Evolutionary conservation across 2,888 invertebrate genomes (phyloP).

Genomic region (Odontomyia ornata): DNA sequence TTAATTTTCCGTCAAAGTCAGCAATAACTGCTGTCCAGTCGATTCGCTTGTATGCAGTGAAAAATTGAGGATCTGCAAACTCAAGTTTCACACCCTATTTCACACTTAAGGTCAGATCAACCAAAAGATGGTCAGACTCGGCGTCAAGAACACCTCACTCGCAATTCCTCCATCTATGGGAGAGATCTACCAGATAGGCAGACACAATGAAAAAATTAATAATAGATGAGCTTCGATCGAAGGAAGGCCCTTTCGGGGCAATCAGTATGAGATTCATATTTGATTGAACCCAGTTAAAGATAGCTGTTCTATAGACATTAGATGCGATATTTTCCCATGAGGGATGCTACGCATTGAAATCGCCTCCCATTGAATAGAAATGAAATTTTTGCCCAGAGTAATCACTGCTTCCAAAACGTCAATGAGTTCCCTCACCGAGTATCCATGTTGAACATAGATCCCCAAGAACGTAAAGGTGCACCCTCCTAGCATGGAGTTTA

Average conservation of each 20-base stretch:
- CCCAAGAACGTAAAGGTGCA: too few species aligned
- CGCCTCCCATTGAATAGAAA: background rate
- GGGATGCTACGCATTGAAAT: background rate
- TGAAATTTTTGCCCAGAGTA: background rate
- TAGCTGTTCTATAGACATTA: background rate
- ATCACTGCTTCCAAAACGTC: too few species aligned
- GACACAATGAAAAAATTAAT: constrained; percentile 1
- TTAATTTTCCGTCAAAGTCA: too few species aligned
- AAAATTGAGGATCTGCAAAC: background rate
- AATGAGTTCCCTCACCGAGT: too few species aligned
- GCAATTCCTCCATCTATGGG: background rate
- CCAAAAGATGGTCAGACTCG: background rate
- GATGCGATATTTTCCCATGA: background rate
- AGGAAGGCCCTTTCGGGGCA: background rate
- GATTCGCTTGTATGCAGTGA: background rate
- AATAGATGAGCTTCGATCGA: background rate
- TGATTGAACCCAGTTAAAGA: background rate
- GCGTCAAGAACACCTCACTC: background rate
- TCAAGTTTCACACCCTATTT: background rate
- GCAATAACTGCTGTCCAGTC: background rate
- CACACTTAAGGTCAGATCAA: background rate
- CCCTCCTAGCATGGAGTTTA: too few species aligned
- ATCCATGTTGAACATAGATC: too few species aligned
- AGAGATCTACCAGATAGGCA: background rate
- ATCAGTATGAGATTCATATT: background rate